Base-by-base conservation (phyloP, 2,888 invertebrate genomes). In the Lasioglossum oenotherae region DNA sequence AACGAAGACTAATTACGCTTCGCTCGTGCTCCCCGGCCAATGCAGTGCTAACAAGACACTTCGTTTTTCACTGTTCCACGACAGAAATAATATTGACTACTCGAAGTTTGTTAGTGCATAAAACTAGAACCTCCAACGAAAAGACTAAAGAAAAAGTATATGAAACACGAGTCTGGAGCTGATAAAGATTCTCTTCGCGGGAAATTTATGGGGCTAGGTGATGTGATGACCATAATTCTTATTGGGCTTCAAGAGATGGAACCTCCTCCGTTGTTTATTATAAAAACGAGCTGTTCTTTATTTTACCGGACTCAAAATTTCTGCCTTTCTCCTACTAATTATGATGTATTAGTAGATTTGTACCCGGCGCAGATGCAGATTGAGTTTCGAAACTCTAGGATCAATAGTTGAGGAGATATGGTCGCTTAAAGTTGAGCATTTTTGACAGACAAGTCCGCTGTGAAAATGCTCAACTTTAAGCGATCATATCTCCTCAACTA, bases 1-100 rank as follows among this genome's bases (percentile, higher is more conserved):
- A 67, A 67, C 67, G 67, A 71, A 71, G 71, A 71, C 41, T 71
- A 71, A 71, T 38, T 71, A 41, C 41, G 5, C 38, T 71, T 41
- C n/a, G n/a, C n/a, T 71, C 23, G 38, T n/a, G 23, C 23, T 71
- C 41, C 35, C 35, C 38, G 10, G 1, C 19, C 41, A 38, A 71
- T 71, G n/a, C 41, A 71, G 23, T 41, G 71, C 38, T 71, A 71
- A 41, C 41, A 71, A 71, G 71, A 41, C n/a, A 71, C 71, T 71
- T 71, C 10, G 35, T 23, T 71, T 23, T 71, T 38, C 38, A 4
- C 38, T n/a, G n/a, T 1, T 38, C 12, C 71, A 3, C 19, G 8
- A 23, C 69, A 10, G 38, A 38, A 69, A 41, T 71, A 41, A 71
- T 41, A 71, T 12, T 71, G 41, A n/a, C 71, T 41, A 4, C 14